phyloP scores from a whole-genome alignment of 2,113 vertebrate genomes.

The Hemichromis elongatus region DNA sequence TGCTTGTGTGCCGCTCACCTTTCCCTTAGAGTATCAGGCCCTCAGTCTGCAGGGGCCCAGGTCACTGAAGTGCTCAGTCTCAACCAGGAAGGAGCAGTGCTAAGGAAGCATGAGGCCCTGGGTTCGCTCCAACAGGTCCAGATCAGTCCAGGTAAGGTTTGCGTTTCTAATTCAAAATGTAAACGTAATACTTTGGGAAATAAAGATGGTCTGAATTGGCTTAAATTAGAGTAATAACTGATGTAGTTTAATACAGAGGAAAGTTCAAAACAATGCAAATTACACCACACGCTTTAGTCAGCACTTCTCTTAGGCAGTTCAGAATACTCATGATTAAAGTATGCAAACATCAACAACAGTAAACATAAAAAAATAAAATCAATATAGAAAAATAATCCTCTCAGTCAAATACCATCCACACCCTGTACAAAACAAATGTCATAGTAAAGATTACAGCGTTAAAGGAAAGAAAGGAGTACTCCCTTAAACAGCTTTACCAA shows the following conservation, averaged over 20 bases:
- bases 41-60: neutral
- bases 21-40: neutral
- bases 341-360: neutral
- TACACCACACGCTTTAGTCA: neutral
- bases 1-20: neutral
- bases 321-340: neutral
- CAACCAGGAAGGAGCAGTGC: neutral
- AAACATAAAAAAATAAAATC: neutral
- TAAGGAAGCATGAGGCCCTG: constrained; percentile 60
- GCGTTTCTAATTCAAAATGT: neutral
- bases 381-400: neutral
- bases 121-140: constrained; percentile 57
- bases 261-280: neutral
- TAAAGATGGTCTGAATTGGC: neutral
- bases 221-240: neutral
- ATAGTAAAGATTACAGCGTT: neutral
- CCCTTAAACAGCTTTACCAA: neutral
- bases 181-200: neutral
- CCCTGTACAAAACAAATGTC: neutral
- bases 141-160: constrained; percentile 57
- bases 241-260: neutral
- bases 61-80: neutral
- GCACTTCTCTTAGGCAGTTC: neutral
- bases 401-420: neutral
- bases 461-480: neutral